Evolutionary conservation across 2,888 invertebrate species (phyloP).

Genomic region (Alloscopus bannaensis): DNA sequence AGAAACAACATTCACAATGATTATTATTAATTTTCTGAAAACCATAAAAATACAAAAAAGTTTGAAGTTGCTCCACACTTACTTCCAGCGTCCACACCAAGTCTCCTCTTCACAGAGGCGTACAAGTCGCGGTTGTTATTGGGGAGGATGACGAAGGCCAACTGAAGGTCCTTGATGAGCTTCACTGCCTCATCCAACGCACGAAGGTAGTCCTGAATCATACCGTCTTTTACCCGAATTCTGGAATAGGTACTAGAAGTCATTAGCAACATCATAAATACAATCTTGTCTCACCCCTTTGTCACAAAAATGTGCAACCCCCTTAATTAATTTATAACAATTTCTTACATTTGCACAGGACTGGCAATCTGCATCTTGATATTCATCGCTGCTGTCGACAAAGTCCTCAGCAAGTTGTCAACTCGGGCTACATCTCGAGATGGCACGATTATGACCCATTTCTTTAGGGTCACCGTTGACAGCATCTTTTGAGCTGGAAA

Average conservation of each 20-base stretch:
- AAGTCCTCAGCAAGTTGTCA: slow-evolving; percentile 50
- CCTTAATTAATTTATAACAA: too few species aligned
- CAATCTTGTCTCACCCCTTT: too few species aligned
- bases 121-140: slow-evolving; percentile 77
- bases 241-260: slow-evolving; percentile 14
- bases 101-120: slow-evolving; percentile 77
- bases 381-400: slow-evolving; percentile 28
- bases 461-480: slow-evolving; percentile 14
- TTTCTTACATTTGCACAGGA: slow-evolving; percentile 58
- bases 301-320: too few species aligned
- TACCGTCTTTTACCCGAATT: slow-evolving; percentile 25
- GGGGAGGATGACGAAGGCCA: slow-evolving; percentile 76
- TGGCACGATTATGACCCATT: slow-evolving; percentile 53
- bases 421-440: slow-evolving; percentile 34
- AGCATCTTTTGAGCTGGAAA: slow-evolving; percentile 57
- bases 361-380: slow-evolving; percentile 40
- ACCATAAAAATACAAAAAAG: background rate
- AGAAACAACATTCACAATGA: background rate
- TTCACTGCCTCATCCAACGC: slow-evolving; percentile 31
- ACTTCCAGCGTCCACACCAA: slow-evolving; percentile 61
- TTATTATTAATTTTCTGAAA: too few species aligned
- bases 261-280: too few species aligned
- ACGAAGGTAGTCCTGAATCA: background rate
- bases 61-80: slow-evolving; percentile 2
- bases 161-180: slow-evolving; percentile 71